Evolutionary conservation across 1,140 invertebrate species (phyloP), one percentile per base, ranked within the genome.

Genomic region (Pectinophora gossypiella): DNA sequence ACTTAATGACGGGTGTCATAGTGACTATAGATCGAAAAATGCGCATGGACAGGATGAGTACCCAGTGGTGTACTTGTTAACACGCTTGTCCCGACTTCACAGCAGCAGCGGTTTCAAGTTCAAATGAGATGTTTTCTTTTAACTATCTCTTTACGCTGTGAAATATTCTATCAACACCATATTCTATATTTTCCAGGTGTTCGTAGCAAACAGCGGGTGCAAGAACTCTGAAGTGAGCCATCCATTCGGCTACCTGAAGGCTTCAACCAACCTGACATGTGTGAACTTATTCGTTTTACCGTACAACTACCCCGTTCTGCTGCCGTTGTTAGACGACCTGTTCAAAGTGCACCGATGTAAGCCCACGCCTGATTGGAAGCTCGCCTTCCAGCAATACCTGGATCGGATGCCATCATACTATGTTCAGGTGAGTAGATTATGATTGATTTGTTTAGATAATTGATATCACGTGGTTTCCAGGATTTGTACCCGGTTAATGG

Each of bases 171-270:
- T 23, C 10, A 48, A 27, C 12, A 27, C 40, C n/a, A n/a, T n/a
- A n/a, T n/a, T n/a, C n/a, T 36, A 1, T 48, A 46, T 18, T 22
- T 47, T 90, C 43, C 87, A 95, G 94, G 96, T 98, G 12, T 98
- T 97, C 85, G 93, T 98, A 0, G 91, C 93, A 0, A 97, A 96
- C 83, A 97, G 95, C 76, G 73, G 80, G 36, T 95, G 93, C 68
- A 97, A 97, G 85, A 95, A 92, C 64, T 92, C 92, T 56, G 95
- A 97, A 64, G 91, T 96, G 12, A 96, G 95, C 19, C 94, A 96
- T 82, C 97, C 98, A 0, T 99, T 99, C 89, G 98, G 98, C 19
- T 99, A 99, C 79, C 78, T 99, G n/a, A 99, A 99, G 89, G 96
- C 98, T 0, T 97, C 96, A 55, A 98, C 97, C 16, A 98, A 96